Percentiles rank a stretch among this genome's conserved stretches.
Evolutionary conservation across 2,797 vertebrate genomes (phyloP).

Genomic region (Babyrousa celebensis): DNA sequence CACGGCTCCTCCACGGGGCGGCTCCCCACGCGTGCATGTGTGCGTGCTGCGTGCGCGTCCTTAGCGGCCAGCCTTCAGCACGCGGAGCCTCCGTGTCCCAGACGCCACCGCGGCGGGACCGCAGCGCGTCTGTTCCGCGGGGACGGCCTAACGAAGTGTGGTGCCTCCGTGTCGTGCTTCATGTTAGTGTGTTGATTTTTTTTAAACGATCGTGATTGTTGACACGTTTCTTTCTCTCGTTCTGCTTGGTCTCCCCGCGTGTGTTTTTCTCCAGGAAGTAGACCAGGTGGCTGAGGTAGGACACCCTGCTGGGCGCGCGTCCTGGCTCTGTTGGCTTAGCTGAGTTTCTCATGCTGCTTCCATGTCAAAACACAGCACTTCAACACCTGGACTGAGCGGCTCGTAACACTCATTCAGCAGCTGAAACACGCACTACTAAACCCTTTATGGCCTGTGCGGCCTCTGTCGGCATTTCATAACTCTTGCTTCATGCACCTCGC

Average conservation of each 20-base stretch:
- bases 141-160: constrained; percentile 83
- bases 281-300: constrained; percentile 99
- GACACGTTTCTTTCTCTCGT: constrained; percentile 99
- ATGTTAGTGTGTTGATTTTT: constrained; percentile 91
- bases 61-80: constrained; percentile 52
- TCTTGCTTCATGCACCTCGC: constrained; percentile 95
- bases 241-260: constrained; percentile 96
- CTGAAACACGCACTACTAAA: constrained; percentile 98
- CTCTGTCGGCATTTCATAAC: constrained; percentile 94
- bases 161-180: constrained; percentile 90
- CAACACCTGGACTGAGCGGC: constrained; percentile 95
- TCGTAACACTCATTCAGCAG: constrained; percentile 98
- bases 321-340: constrained; percentile 95
- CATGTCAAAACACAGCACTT: constrained; percentile 94
- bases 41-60: background rate
- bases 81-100: constrained; percentile 47
- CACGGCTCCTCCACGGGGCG: background rate
- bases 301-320: constrained; percentile 92
- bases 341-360: constrained; percentile 98
- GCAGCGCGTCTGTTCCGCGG: constrained; percentile 74
- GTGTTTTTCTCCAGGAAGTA: constrained; percentile 97
- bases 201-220: constrained; percentile 94
- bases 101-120: constrained; percentile 71
- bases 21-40: background rate
- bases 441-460: constrained; percentile 92